Evolutionary conservation across 2,113 vertebrate genomes (phyloP), one percentile per base, ranked within the genome.

Genomic region (Gulo gulo): DNA sequence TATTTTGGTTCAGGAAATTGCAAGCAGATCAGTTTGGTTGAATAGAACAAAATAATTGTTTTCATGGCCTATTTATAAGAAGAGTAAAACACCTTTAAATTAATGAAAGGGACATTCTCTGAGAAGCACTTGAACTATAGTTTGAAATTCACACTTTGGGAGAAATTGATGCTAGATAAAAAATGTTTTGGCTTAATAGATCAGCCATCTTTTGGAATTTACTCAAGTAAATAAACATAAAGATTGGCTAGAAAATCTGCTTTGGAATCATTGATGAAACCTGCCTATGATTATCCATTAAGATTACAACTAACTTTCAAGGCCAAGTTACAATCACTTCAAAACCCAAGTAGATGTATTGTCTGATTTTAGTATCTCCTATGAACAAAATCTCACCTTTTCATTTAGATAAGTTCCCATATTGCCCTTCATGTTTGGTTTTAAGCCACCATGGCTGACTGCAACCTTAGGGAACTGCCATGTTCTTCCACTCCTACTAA

Each of bases 91-190:
- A 74, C 14, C 52, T 80, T 92, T 83, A 92, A 94, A 93, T 69
- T 82, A 76, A 81, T 84, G 50, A 47, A 85, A 73, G 52, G 0
- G 10, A 39, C 24, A 29, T 50, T 94, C 3, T 95, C 52, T 63
- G 24, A 88, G 73, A 91, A 97, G 39, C n/a, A 63, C 93, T 92
- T 93, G 65, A 94, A 97, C 13, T 74, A 14, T 10, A 55, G 59
- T 29, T 82, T 97, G 6, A 86, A 97, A 96, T 9, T 63, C 65
- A 88, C 13, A 12, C 18, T 36, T 96, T 79, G 42, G 7, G 26
- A 88, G 63, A 91, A 93, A 47, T 26, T 59, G 36, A 85, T 85
- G 39, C 23, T 80, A 26, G 34, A 36, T 94, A n/a, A 91, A 55
- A 73, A 39, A 55, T n/a, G 14, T 69, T 91, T 90, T 82, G 6